A percentile compares a stretch with the other conserved stretches of the same genome.
These are phyloP conservation scores for Corvus hawaiiensis DNA, from an alignment of 2,113 vertebrate species.

Conservation along the genomic window DNA sequence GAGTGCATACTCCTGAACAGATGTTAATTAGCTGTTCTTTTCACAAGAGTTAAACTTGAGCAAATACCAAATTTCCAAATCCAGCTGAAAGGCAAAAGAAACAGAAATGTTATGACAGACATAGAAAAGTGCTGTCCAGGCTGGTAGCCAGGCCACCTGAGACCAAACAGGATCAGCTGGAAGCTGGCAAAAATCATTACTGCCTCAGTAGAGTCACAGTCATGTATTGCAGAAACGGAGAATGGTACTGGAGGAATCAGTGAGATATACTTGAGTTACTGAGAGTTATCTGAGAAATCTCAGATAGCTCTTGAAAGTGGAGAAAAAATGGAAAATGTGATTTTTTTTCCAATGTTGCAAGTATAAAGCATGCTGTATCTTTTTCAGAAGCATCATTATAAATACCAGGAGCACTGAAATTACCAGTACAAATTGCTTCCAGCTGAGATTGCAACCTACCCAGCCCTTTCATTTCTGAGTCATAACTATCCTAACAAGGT, in stretches of 20 bases:
- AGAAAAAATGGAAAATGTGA: neutral
- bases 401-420: neutral
- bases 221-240: neutral
- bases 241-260: neutral
- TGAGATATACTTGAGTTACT: neutral
- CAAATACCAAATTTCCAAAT: constrained; percentile 33
- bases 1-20: neutral
- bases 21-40: constrained; percentile 27
- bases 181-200: constrained; percentile 40
- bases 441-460: neutral
- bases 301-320: neutral
- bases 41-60: neutral
- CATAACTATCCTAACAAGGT: neutral
- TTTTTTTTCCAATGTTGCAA: neutral
- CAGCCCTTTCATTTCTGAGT: neutral
- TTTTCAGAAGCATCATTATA: neutral
- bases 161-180: constrained; percentile 57
- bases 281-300: neutral
- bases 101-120: constrained; percentile 53
- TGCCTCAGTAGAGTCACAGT: neutral
- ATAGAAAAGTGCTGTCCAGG: constrained; percentile 37
- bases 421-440: neutral
- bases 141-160: constrained; percentile 58
- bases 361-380: neutral
- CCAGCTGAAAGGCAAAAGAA: constrained; percentile 49